Evolutionary conservation across 1,140 invertebrate genomes (phyloP).

Genomic region (Zaprionus gabonicus): DNA sequence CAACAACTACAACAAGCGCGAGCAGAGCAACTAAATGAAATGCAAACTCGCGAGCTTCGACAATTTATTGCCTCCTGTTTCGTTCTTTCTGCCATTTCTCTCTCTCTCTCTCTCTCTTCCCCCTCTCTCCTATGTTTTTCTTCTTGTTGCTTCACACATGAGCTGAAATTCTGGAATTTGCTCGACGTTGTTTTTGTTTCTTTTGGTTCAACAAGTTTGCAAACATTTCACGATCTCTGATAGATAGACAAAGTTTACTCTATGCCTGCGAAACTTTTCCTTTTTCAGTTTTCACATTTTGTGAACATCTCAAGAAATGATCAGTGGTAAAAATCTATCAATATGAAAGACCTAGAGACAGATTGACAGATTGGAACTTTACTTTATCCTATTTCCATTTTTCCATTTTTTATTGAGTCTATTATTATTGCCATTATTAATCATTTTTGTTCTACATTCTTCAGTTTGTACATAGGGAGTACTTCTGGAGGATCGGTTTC

Average conservation of each 20-base stretch:
- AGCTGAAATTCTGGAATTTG: constrained; percentile 8
- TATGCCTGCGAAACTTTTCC: not conserved
- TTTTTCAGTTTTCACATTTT: not conserved
- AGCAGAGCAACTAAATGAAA: constrained; percentile 21
- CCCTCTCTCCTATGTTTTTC: not conserved
- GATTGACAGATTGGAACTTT: too few relatives aligned
- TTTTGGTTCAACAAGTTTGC: constrained; percentile 62
- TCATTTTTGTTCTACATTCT: too few relatives aligned
- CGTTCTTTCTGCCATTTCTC: constrained; percentile 3
- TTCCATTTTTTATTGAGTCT: too few relatives aligned
- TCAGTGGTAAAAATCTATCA: not conserved
- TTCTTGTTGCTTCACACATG: constrained; percentile 6
- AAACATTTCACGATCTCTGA: constrained; percentile 34
- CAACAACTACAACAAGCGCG: constrained; percentile 16
- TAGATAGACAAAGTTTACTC: not conserved
- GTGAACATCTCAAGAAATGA: not conserved
- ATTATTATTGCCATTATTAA: too few relatives aligned
- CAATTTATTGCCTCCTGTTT: constrained; percentile 60
- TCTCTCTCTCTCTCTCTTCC: not conserved
- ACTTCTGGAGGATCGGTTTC: too few relatives aligned
- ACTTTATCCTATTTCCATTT: too few relatives aligned
- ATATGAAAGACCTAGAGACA: too few relatives aligned
- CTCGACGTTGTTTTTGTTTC: constrained; percentile 26
- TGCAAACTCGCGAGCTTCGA: constrained; percentile 54
- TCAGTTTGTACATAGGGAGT: too few relatives aligned